These are phyloP conservation scores for Centropus unirufus DNA, from an alignment of 2,113 vertebrate genomes.

Conservation along the genomic window DNA sequence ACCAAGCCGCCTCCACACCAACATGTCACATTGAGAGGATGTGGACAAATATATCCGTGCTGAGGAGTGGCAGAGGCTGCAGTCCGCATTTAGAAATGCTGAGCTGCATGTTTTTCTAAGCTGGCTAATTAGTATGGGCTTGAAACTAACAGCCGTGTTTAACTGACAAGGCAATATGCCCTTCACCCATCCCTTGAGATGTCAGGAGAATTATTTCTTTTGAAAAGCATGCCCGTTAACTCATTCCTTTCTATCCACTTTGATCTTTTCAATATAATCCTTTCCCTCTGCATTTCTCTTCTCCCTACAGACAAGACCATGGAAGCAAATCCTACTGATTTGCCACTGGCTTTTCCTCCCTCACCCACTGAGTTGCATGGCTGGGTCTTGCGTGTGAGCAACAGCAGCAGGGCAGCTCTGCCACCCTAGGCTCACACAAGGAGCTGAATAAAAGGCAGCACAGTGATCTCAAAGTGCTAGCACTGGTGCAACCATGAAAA, in stretches of 20 bases:
- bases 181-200: conserved; percentile 50
- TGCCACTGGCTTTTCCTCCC: neutral
- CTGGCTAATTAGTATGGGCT: conserved; percentile 59
- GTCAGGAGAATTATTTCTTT: conserved; percentile 26
- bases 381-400: neutral
- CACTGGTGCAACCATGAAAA: neutral
- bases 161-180: conserved; percentile 62
- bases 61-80: conserved; percentile 55
- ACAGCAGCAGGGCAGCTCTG: neutral
- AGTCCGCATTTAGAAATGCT: conserved; percentile 36
- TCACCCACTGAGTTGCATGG: neutral
- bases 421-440: neutral
- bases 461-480: neutral
- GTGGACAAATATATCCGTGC: conserved; percentile 51
- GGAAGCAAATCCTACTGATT: neutral
- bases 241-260: neutral
- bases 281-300: neutral
- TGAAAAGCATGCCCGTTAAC: neutral
- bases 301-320: neutral
- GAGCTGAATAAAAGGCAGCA: neutral
- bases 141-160: conserved; percentile 42
- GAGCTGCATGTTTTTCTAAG: conserved; percentile 39
- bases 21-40: conserved; percentile 19
- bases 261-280: neutral
- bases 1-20: neutral